Percentiles rank a stretch among this genome's conserved stretches.
Evolutionary conservation across 2,113 vertebrate species (phyloP).

Genomic region (Gymnocephalus cernua): DNA sequence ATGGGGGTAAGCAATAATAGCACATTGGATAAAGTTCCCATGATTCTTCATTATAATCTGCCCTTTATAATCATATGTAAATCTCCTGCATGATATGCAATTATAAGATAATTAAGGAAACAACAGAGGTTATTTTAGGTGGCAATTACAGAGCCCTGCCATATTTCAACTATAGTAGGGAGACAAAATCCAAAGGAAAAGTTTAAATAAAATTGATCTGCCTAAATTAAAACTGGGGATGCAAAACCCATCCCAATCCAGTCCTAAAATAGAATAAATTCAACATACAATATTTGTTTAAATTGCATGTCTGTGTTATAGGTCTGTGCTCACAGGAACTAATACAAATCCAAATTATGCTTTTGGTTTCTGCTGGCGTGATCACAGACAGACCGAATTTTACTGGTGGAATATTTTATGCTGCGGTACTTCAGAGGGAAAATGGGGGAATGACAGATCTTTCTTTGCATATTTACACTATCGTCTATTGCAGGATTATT

Average conservation of each 20-base stretch:
- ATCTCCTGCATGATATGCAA: conserved; percentile 7
- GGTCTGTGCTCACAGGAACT: background rate
- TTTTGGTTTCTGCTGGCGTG: background rate
- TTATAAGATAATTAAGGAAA: conserved; percentile 16
- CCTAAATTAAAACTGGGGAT: background rate
- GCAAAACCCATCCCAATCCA: too few relatives aligned
- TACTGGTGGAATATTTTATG: conserved; percentile 15
- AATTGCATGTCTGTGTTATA: background rate
- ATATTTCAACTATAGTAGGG: background rate
- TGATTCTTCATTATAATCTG: conserved; percentile 25
- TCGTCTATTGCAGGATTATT: background rate
- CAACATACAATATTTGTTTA: background rate
- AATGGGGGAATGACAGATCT: conserved; percentile 17
- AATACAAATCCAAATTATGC: background rate
- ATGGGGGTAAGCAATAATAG: background rate
- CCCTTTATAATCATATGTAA: conserved; percentile 24
- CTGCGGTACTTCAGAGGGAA: conserved; percentile 12
- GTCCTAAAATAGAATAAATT: background rate
- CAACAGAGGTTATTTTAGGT: conserved; percentile 20
- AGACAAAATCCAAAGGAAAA: background rate
- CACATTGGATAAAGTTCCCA: background rate
- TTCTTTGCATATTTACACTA: conserved; percentile 29
- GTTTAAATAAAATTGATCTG: background rate
- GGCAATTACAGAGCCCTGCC: background rate
- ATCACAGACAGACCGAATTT: conserved; percentile 8